Evolutionary conservation across 1,140 invertebrate species (phyloP), one percentile per base, ranked within the genome.

Genomic region (Liolophura sinensis): DNA sequence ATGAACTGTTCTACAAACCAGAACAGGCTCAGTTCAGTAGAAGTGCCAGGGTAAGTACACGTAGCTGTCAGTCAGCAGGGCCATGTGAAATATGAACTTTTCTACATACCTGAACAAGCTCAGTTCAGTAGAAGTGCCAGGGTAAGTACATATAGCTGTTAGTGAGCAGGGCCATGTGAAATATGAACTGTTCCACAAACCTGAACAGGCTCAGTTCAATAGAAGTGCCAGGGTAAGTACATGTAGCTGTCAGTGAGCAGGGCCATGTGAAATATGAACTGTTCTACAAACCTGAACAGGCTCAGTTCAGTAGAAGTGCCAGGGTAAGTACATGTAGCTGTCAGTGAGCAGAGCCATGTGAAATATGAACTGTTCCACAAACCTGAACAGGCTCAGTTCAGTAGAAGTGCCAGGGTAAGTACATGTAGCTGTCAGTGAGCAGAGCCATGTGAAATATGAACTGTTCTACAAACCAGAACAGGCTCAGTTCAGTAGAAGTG

Each of bases 151-250:
- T 58, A 56, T 18, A 24, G 24, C 24, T 20, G 15, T 9, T 9
- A n/a, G 24, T 20, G 51, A n/a, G 51, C n/a, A 54, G 7, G 79
- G 82, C 48, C 75, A 81, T 73, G 84, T 89, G 24, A 84, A 85
- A 1, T 90, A 90, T 82, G 87, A 90, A 78, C 82, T 90, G 18
- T 87, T 86, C 60, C 88, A 88, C 71, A 84, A 85, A 70, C 89
- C 90, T 31, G 88, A 89, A 73, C 87, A 88, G 50, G 85, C 87
- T 16, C 90, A 91, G 76, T 86, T 93, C n/a, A 87, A 87, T 12
- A 89, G 91, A 70, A 90, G 90, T 18, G 88, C 90, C 7, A 88
- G 90, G 73, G 87, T 93, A 67, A 88, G 90, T 68, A 49, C 40
- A 22, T 11, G n/a, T 40, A 40, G 31, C 31, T 40, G 31, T 40